Base-by-base conservation (phyloP, 2,113 vertebrate genomes). In the Verasper variegatus region DNA sequence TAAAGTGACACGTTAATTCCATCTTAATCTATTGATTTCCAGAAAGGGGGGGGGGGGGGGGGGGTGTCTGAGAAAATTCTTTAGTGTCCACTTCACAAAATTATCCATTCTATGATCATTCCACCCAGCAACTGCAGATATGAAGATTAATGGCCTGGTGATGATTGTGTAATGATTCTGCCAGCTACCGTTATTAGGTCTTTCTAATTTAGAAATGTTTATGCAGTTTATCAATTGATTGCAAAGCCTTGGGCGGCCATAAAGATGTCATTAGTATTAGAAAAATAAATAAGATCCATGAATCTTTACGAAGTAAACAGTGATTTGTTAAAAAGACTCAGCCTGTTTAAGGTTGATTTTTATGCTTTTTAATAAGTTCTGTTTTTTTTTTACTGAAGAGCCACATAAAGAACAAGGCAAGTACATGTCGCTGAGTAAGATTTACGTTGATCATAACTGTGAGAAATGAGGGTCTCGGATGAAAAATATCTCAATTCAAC, bases 131-230 rank as follows among this genome's bases (percentile, higher is more conserved):
- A 61, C 12, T 40, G 72, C 59, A 71, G 40, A 71, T 71, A 83
- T 79, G 61, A 86, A 85, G 81, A 86, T 71, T 40, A 85, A 91
- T 81, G 59, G 60, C 59, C n/a, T 42, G 12, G 35, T 63, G 56
- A 70, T 35, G 59, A 55, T 27, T 76, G 54, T 42, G 37, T 76
- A 86, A 84, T 88, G 81, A 84, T 76, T 84, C 81, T 63, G 66
- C 64, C 61, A 56, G 52, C 40, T 49, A 55, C 60, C 20, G 17
- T 62, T 71, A 76, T 75, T 27, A 69, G 57, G 35, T 10, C 7
- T 49, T 60, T 65, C 35, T 31, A 6, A 37, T 68, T 68, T 56
- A n/a, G 45, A 81, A 51, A 56, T 57, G 8, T 63, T 37, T 12
- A 54, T 74, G 2, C 10, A 31, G 67, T 11, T 70, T 62, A 83